Evolutionary conservation across 2,888 invertebrate species (phyloP), one percentile per base, ranked within the genome.

Genomic region (Trissolcus brochymenae): DNA sequence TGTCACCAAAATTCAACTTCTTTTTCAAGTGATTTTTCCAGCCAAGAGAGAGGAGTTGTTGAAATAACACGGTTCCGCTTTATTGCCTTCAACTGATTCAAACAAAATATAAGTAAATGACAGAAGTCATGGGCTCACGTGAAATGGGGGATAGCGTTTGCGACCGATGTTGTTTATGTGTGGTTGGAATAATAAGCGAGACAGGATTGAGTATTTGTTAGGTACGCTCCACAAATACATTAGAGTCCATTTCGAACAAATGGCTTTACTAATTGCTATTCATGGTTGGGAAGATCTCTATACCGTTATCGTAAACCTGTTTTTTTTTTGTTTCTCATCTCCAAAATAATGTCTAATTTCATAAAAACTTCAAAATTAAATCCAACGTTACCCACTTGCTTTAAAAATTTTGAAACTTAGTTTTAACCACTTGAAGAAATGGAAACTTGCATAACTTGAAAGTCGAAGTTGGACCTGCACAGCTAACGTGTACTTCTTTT

Each of bases 101-200:
- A 7, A 40, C 41, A 11, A 49, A 40, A 17, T 11, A 35, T 11
- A 35, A 16, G 56, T 16, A 60, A 59, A 59, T 35, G 59, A 13
- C 11, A 9, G 6, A 13, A 29, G 54, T 29, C 64, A 7, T 16
- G 9, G 25, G 35, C 3, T 40, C 40, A 50, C 55, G 55, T 55
- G 54, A 19, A 14, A 35, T 19, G 6, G 41, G 21, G 14, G 14
- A 0, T 13, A 7, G 1, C 41, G 25, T 59, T 29, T 0, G 21
- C 19, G 46, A 17, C 16, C 46, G 16, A 16, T 46, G 53, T 68
- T 68, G 64, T 71, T 62, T 19, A 51, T 40, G 35, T 9, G 50
- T 59, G 59, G 29, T 19, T 54, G 35, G 54, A 68, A 68, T 68
- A 68, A 61, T 49, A 68, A 61, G 55, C 49, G n/a, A 21, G 29